Percentiles rank a stretch among this genome's conserved stretches.
phyloP scores from a whole-genome alignment of 2,888 invertebrate genomes.

The Xestia xanthographa region DNA sequence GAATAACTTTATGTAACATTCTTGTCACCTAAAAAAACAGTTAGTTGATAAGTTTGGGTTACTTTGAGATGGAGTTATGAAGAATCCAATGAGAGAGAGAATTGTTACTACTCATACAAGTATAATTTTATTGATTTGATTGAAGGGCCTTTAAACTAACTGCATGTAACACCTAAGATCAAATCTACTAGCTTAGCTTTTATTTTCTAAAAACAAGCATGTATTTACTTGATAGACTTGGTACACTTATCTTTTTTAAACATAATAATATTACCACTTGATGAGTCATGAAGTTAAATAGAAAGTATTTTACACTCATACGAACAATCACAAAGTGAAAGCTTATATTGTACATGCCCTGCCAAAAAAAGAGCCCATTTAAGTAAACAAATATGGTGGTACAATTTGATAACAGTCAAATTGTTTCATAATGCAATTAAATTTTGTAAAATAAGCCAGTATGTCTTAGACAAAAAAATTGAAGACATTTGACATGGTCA shows the following conservation, averaged over 20 bases:
- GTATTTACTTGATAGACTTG: neutral
- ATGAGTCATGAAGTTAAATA: slow-evolving; percentile 32
- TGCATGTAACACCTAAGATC: neutral
- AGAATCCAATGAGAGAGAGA: neutral
- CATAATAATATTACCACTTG: neutral
- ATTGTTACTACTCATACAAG: neutral
- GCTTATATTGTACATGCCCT: slow-evolving; percentile 7
- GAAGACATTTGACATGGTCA: neutral
- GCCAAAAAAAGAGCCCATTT: slow-evolving; percentile 14
- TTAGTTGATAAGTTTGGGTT: neutral
- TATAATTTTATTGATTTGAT: neutral
- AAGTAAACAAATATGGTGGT: slow-evolving; percentile 10
- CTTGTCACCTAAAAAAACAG: neutral
- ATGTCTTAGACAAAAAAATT: neutral
- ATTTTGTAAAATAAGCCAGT: neutral
- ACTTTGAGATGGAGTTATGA: neutral
- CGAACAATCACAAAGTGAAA: slow-evolving; percentile 30
- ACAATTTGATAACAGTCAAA: neutral
- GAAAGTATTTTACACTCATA: slow-evolving; percentile 43
- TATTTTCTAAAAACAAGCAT: neutral
- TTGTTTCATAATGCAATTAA: neutral
- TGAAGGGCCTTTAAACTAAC: neutral
- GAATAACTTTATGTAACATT: slow-evolving; percentile 9
- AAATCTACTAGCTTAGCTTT: neutral
- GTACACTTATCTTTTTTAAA: slow-evolving; percentile 3